Evolutionary conservation across 2,888 invertebrate species (phyloP), one percentile per base, ranked within the genome.

Genomic region (Pterostichus madidus): DNA sequence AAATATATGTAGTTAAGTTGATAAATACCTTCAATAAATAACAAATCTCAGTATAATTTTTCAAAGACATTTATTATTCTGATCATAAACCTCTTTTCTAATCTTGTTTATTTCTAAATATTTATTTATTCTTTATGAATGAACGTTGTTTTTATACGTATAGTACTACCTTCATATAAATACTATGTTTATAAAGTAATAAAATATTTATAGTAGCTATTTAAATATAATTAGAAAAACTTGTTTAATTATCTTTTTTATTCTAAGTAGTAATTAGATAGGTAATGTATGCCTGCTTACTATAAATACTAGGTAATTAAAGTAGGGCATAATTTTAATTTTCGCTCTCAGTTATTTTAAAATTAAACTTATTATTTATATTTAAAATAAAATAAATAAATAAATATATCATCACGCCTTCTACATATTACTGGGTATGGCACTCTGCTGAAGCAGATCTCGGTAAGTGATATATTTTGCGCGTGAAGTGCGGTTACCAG

Each of bases 161-260:
- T 64, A 71, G 44, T 71, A 71, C 17, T 71, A 71, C 39, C 68
- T 44, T 71, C 17, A 71, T 44, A 71, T 71, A 71, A 71, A 71
- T 44, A 71, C 44, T 44, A 11, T 71, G 68, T 71, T 71, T 71
- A 44, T 44, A 71, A 39, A 44, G 44, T 71, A 71, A 71, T 71
- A 71, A 71, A 71, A 71, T 71, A 71, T 71, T 71, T 71, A 71
- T 71, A 44, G 68, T 71, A 71, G 68, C 44, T 44, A 71, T 71
- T 71, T 15, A 15, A 71, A 71, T 71, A 71, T 71, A 71, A 71
- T 71, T 71, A 71, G 10, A 71, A 71, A 71, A 44, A 71, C 68
- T 71, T 64, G 64, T 64, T 35, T 71, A 71, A 71, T 71, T 71
- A 71, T 71, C 64, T 64, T 71, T n/a, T 32, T 71, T 17, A 15